Evolutionary conservation across 2,113 vertebrate species (phyloP).

Genomic region (Nerophis ophidion): DNA sequence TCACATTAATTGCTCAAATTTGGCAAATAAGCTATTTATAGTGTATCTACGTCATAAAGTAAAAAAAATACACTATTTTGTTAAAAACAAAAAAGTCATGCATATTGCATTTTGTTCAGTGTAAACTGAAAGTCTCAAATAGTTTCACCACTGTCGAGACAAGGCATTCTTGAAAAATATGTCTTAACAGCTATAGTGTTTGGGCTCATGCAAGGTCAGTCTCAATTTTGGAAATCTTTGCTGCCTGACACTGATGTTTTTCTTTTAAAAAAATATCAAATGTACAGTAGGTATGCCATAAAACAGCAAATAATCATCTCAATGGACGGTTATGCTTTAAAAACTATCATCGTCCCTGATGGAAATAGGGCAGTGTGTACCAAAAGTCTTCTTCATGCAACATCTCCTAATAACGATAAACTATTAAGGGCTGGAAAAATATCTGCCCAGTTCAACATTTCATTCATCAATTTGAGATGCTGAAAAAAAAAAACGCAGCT

Average conservation of each 20-base stretch:
- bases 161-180: conserved; percentile 54
- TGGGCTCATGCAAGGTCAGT: conserved; percentile 55
- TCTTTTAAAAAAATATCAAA: conserved; percentile 19
- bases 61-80: conserved; percentile 53
- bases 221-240: background rate
- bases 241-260: conserved; percentile 21
- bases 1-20: conserved; percentile 63
- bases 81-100: conserved; percentile 62
- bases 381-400: background rate
- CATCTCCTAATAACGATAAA: background rate
- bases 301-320: conserved; percentile 36
- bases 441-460: background rate
- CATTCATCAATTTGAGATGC: background rate
- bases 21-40: conserved; percentile 69
- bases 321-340: conserved; percentile 58
- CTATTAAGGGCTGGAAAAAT: background rate
- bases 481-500: background rate
- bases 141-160: conserved; percentile 56
- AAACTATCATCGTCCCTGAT: conserved; percentile 20
- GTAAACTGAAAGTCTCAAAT: conserved; percentile 52
- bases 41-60: conserved; percentile 61
- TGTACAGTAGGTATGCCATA: conserved; percentile 42
- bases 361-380: conserved; percentile 6
- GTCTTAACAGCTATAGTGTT: conserved; percentile 51
- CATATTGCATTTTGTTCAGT: conserved; percentile 65